Percentiles rank a stretch among this genome's conserved stretches.
Conservation (phyloP, 2,797 vertebrate genomes). For the Sparidentex hasta region DNA sequence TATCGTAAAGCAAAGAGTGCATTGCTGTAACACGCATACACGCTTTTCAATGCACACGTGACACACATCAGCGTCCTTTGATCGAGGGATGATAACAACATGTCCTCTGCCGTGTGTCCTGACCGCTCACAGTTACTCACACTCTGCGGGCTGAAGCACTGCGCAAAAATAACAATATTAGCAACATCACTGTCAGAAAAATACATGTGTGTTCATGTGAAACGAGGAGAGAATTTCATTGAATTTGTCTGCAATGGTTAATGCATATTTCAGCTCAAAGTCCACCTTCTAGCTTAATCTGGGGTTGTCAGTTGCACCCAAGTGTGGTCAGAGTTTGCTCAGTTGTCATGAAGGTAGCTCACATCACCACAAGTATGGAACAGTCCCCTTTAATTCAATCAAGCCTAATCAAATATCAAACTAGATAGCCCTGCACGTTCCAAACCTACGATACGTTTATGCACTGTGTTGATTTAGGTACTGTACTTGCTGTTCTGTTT, state of each 20-base stretch:
- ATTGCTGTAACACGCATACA: not conserved
- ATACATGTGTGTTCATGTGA: not conserved
- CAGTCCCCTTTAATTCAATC: too few relatives aligned
- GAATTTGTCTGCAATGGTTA: not conserved
- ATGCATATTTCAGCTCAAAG: not conserved
- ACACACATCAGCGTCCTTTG: not conserved
- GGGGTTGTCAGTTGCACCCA: not conserved
- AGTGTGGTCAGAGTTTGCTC: not conserved
- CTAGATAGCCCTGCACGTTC: too few relatives aligned
- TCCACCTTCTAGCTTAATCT: not conserved
- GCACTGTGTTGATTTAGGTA: too few relatives aligned
- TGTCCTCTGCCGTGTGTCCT: conserved; percentile 18
- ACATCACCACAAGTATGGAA: not conserved
- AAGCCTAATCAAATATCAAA: too few relatives aligned
- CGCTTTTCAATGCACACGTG: not conserved
- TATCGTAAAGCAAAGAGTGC: not conserved
- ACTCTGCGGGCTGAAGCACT: conserved; percentile 8
- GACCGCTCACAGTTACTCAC: conserved; percentile 24
- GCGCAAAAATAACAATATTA: not conserved
- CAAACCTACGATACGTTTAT: too few relatives aligned
- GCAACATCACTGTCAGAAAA: not conserved
- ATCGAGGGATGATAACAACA: conserved; percentile 1
- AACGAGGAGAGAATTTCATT: not conserved
- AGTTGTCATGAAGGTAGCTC: conserved; percentile 23
- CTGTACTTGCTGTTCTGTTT: too few relatives aligned